Evolutionary conservation across 2,888 invertebrate species (phyloP).

Genomic region (Eulithis prunata): DNA sequence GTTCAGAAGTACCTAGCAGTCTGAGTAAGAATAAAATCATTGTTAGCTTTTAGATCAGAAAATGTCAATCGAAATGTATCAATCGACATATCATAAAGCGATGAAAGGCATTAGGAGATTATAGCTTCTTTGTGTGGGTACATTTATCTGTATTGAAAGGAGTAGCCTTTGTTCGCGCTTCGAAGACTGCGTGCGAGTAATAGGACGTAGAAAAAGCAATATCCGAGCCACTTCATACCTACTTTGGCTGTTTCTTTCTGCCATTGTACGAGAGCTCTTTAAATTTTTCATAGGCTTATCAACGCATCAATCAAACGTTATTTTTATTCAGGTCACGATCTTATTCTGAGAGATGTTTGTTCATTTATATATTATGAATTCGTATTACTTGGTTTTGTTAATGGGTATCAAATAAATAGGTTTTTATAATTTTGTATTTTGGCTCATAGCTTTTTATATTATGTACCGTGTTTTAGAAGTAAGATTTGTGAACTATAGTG

Average conservation of each 20-base stretch:
- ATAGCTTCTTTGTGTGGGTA: slow-evolving; percentile 51
- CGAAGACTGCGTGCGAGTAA: slow-evolving; percentile 61
- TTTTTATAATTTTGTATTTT: too few relatives aligned
- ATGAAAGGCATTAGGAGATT: slow-evolving; percentile 56
- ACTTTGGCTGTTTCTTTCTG: slow-evolving; percentile 60
- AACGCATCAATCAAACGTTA: slow-evolving; percentile 76
- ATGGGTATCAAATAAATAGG: slow-evolving; percentile 3
- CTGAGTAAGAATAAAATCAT: slow-evolving; percentile 44
- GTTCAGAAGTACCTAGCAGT: slow-evolving; percentile 34
- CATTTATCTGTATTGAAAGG: slow-evolving; percentile 58
- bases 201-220: slow-evolving; percentile 64
- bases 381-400: slow-evolving; percentile 58
- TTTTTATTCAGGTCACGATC: slow-evolving; percentile 75
- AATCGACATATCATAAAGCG: slow-evolving; percentile 50
- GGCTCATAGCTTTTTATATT: too few relatives aligned
- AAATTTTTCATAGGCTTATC: slow-evolving; percentile 77
- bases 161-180: slow-evolving; percentile 62
- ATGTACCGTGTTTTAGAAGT: too few relatives aligned
- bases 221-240: slow-evolving; percentile 60
- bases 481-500: not conserved
- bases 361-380: slow-evolving; percentile 79
- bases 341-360: slow-evolving; percentile 73
- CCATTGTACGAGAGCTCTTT: slow-evolving; percentile 65
- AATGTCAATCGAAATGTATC: slow-evolving; percentile 40
- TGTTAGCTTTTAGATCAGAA: slow-evolving; percentile 38